Evolutionary conservation across 2,113 vertebrate genomes (phyloP), one percentile per base, ranked within the genome.

Genomic region (Cyprinodon brontotheroides): DNA sequence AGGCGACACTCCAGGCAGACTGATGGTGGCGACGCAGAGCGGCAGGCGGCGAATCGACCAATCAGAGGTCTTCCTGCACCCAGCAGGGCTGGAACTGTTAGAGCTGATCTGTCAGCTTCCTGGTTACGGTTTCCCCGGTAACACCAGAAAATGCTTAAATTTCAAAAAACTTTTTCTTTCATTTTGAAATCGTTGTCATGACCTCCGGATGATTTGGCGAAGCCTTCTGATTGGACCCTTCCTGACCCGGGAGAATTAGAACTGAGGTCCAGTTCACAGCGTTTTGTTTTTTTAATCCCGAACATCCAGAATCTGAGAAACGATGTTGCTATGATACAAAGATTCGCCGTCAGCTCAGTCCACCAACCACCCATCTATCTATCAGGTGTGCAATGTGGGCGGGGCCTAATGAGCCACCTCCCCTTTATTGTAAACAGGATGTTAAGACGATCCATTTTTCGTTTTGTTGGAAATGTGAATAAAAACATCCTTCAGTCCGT

Each of bases 241-340:
- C 40, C 40, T 41, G 40, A 41, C 40, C 40, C 29, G 29, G 29
- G 29, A 29, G 29, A 29, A 29, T 29, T 29, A 29, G 29, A 29
- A 29, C 29, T 29, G 29, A 29, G 29, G 29, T 29, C 29, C 29
- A 29, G 29, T 29, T 29, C 29, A 29, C 29, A 29, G 29, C 29
- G 29, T 41, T 41, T 6, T 9, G 40, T 41, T 41, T 4, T 41
- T 41, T 41, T 6, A 41, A 41, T 41, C 41, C 41, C 1, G 41
- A 41, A 41, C 41, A 41, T 29, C 29, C 29, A 29, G 29, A 29
- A 29, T 36, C 7, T 13, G 36, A 6, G 36, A 4, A 77, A 64
- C 14, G 61, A 75, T 71, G 80, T 61, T 84, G 77, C 81, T 86
- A 86, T 86, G 87, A 39, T 87, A 81, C 83, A 86, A 81, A 77